Conservation (phyloP, 92 coral and sea anemone species). For the Umimayanthus chanpuru region DNA sequence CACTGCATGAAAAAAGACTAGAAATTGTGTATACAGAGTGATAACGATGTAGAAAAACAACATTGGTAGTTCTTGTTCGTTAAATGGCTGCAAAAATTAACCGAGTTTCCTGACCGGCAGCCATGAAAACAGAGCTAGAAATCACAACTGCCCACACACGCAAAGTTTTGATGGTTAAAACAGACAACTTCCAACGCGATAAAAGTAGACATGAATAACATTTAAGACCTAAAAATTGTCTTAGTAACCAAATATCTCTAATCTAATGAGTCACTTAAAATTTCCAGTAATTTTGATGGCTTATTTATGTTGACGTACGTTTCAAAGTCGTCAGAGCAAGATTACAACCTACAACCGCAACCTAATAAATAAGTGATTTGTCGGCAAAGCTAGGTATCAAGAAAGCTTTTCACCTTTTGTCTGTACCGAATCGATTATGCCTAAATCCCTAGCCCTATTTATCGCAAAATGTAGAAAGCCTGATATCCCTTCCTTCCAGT, state of each 20-base stretch:
- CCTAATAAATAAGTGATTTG: background rate
- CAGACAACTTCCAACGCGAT: background rate
- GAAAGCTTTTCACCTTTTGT: background rate
- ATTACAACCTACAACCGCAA: background rate
- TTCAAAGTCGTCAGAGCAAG: background rate
- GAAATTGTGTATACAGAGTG: background rate
- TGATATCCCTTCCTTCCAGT: too few species aligned
- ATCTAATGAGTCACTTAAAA: background rate
- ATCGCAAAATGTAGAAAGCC: background rate
- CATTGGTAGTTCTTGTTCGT: background rate
- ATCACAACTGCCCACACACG: slow-evolving; percentile 62
- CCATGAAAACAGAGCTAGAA: slow-evolving; percentile 23
- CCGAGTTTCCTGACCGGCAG: background rate
- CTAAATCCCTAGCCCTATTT: background rate
- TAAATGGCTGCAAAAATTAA: background rate
- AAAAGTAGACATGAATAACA: background rate
- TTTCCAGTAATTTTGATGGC: background rate
- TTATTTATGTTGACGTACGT: background rate
- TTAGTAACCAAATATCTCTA: background rate
- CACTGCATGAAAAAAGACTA: background rate
- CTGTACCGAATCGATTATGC: background rate
- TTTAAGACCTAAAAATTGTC: background rate
- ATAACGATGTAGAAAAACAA: background rate
- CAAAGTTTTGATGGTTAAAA: slow-evolving; percentile 37
- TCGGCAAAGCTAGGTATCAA: background rate